A percentile compares a stretch with the other conserved stretches of the same genome.
These are phyloP conservation scores for Glandiceps talaboti DNA, from an alignment of 53 echinoderm and acorn worm species.

Conservation along the genomic window DNA sequence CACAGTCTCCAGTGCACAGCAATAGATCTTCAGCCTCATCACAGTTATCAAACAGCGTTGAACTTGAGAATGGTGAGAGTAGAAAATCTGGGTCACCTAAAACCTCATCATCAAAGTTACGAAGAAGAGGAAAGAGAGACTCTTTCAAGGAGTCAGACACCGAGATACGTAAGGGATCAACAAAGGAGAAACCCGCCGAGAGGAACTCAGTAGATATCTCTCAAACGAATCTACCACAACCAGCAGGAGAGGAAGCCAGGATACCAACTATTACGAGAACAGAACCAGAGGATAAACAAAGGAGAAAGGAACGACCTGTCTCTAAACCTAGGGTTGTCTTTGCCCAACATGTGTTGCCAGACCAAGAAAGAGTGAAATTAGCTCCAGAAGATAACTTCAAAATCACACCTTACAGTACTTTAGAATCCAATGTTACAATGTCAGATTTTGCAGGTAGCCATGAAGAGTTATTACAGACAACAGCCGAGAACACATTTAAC, in stretches of 20 bases:
- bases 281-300: neutral
- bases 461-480: neutral
- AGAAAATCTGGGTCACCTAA: neutral
- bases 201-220: neutral
- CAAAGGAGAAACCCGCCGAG: neutral
- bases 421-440: neutral
- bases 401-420: neutral
- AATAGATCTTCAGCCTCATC: neutral
- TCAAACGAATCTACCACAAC: too few relatives aligned
- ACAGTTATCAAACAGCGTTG: neutral
- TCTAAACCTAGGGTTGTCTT: neutral
- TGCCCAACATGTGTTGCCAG: neutral
- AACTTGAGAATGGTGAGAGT: neutral
- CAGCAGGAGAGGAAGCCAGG: neutral
- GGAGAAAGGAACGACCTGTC: neutral
- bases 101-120: neutral
- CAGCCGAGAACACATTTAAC: conserved; percentile 34
- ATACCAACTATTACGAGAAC: neutral
- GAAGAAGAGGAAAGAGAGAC: neutral
- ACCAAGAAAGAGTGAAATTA: neutral
- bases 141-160: neutral
- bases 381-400: neutral
- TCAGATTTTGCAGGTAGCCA: neutral
- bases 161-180: neutral
- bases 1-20: neutral